phyloP scores from a whole-genome alignment of 2,113 vertebrate genomes.

The Caretta caretta region DNA sequence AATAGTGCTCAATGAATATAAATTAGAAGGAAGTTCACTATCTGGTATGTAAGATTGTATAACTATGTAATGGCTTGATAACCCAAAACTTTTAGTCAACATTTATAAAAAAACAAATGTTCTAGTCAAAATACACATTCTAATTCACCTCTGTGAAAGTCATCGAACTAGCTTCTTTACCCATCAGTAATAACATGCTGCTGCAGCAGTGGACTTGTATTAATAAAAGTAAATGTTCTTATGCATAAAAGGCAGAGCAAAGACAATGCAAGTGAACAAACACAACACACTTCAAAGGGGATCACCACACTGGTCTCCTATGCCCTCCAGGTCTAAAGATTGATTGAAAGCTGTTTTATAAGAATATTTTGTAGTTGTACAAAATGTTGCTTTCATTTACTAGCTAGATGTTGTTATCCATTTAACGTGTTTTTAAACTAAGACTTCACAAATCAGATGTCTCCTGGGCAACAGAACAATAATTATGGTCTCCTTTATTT shows the following conservation, averaged over 20 bases:
- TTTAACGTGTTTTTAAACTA: slow-evolving; percentile 15
- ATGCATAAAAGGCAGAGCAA: slow-evolving; percentile 54
- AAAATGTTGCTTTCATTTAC: slow-evolving; percentile 34
- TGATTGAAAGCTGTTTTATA: slow-evolving; percentile 39
- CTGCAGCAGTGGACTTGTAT: slow-evolving; percentile 5
- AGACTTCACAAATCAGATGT: slow-evolving; percentile 24
- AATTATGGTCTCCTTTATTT: background rate
- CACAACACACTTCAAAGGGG: slow-evolving; percentile 8
- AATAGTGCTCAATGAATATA: slow-evolving; percentile 36
- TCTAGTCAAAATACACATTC: slow-evolving; percentile 20
- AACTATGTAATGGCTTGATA: slow-evolving; percentile 2
- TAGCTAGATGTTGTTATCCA: slow-evolving; percentile 29
- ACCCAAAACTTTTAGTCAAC: background rate
- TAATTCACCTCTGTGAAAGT: slow-evolving; percentile 35
- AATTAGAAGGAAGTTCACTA: slow-evolving; percentile 54
- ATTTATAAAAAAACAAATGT: slow-evolving; percentile 19
- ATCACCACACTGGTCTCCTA: background rate
- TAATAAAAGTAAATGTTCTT: slow-evolving; percentile 38
- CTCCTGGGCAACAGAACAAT: background rate
- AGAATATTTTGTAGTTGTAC: slow-evolving; percentile 14
- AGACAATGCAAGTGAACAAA: slow-evolving; percentile 47
- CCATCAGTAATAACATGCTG: slow-evolving; percentile 1
- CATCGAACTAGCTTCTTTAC: background rate
- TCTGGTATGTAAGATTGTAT: slow-evolving; percentile 22
- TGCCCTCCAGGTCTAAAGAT: slow-evolving; percentile 24